These are phyloP conservation scores for Meandrusa payeni DNA, from an alignment of 2,888 invertebrate genomes.

Conservation along the genomic window DNA sequence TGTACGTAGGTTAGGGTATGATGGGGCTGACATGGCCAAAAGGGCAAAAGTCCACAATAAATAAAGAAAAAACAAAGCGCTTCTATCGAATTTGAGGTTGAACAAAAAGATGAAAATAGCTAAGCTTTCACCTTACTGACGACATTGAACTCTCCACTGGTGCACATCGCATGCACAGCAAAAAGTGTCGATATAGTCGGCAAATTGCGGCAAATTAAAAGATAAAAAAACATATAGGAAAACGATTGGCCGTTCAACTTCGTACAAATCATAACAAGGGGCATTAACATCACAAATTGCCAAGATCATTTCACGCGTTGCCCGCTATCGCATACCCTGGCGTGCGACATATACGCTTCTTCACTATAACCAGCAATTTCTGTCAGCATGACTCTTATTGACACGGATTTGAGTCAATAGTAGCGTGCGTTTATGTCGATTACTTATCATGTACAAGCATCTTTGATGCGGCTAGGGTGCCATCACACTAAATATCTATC, in stretches of 20 bases:
- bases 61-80: too few species aligned
- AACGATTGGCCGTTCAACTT: slow-evolving; percentile 9
- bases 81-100: too few species aligned
- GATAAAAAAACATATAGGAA: slow-evolving; percentile 1
- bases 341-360: slow-evolving; percentile 8
- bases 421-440: slow-evolving; percentile 2
- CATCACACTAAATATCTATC: not conserved
- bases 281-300: slow-evolving; percentile 13
- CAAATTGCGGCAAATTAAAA: too few species aligned
- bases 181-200: too few species aligned
- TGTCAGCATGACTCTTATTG: slow-evolving; percentile 16
- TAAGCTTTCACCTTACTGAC: too few species aligned
- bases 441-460: slow-evolving; percentile 7
- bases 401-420: slow-evolving; percentile 14
- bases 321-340: not conserved
- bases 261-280: slow-evolving; percentile 8
- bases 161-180: too few species aligned
- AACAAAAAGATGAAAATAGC: too few species aligned
- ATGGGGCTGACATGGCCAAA: too few species aligned
- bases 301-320: slow-evolving; percentile 6
- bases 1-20: too few species aligned
- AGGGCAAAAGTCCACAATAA: too few species aligned
- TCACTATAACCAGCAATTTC: slow-evolving; percentile 2
- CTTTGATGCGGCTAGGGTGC: not conserved
- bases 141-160: too few species aligned